Percentiles rank a stretch among this genome's conserved stretches.
phyloP scores from a whole-genome alignment of 2,797 vertebrate genomes.

The Bradypodion pumilum region DNA sequence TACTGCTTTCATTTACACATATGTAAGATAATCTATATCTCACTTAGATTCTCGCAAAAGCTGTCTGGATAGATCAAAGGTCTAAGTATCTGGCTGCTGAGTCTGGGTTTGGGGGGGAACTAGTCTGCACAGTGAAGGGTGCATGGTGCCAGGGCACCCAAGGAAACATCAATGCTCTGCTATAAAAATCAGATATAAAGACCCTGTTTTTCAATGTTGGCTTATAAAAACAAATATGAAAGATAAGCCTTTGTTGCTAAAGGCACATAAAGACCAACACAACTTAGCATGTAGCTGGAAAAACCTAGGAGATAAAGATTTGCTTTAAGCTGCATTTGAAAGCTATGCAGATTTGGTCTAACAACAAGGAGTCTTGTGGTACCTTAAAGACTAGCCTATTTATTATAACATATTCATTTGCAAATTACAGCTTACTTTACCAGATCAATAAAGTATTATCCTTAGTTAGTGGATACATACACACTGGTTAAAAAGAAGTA shows the following conservation, averaged over 20 bases:
- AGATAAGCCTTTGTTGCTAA: neutral
- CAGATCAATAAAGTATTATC: neutral
- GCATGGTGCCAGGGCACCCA: too few species aligned
- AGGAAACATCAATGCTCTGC: neutral
- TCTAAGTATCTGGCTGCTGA: neutral
- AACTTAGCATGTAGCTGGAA: neutral
- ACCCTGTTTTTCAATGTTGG: neutral
- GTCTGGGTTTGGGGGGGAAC: too few species aligned
- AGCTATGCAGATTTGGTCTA: neutral
- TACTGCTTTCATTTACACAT: neutral
- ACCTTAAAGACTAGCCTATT: neutral
- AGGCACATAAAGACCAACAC: neutral
- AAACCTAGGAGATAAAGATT: neutral
- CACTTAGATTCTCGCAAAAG: neutral
- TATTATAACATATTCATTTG: neutral
- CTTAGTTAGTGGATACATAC: neutral
- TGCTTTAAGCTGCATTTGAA: neutral
- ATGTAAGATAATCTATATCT: slow-evolving; percentile 1
- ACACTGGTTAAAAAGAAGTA: neutral
- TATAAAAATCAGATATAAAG: neutral
- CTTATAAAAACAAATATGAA: neutral
- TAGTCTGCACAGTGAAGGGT: too few species aligned
- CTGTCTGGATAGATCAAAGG: too few species aligned
- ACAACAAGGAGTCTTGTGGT: neutral
- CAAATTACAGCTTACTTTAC: neutral